phyloP scores from a whole-genome alignment of 2,797 vertebrate species.

The Garrulus glandarius region DNA sequence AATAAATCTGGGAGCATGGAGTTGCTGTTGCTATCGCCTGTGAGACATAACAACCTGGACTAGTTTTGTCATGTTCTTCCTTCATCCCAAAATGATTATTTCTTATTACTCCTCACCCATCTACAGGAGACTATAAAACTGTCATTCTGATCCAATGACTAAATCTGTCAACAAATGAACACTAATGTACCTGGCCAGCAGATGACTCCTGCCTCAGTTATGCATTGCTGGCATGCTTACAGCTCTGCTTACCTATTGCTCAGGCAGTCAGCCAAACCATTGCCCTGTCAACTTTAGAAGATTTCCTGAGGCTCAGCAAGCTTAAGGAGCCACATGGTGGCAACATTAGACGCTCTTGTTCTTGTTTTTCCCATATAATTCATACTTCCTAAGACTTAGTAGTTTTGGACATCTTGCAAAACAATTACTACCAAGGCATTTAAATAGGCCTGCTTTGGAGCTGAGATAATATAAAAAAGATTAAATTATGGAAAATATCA shows the following conservation, averaged over 20 bases:
- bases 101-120: background rate
- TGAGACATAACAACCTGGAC: background rate
- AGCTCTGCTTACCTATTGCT: background rate
- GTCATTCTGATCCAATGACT: background rate
- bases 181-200: background rate
- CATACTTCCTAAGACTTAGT: background rate
- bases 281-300: background rate
- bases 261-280: background rate
- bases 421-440: background rate
- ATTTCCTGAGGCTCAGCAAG: background rate
- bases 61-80: background rate
- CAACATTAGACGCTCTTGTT: background rate
- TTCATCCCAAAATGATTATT: background rate
- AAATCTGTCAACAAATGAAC: background rate
- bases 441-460: background rate
- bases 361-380: background rate
- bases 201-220: background rate
- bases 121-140: background rate
- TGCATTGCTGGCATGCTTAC: background rate
- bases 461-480: background rate
- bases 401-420: background rate
- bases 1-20: background rate
- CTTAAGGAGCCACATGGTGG: background rate
- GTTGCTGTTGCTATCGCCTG: background rate
- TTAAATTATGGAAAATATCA: background rate